Conservation (phyloP, 2,888 invertebrate species). For the Platycnemis pennipes region DNA sequence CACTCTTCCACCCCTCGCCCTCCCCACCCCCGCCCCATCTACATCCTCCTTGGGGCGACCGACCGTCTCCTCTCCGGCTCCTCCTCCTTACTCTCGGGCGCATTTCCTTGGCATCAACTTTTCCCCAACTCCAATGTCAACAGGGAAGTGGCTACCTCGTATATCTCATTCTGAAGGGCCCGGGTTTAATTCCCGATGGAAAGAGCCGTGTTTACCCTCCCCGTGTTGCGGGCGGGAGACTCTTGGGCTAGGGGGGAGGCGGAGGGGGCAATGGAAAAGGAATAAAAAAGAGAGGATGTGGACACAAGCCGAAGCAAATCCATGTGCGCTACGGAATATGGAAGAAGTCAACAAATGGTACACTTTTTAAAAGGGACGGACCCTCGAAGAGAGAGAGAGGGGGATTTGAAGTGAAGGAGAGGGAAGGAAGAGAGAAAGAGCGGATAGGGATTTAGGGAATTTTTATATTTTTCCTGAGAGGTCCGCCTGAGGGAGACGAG, state of each 20-base stretch:
- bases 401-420: too few relatives aligned
- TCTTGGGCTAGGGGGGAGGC: not conserved
- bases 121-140: conserved; percentile 62
- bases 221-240: conserved; percentile 29
- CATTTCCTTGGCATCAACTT: conserved; percentile 65
- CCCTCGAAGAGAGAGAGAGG: conserved; percentile 12
- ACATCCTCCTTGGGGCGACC: not conserved
- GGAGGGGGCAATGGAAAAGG: not conserved
- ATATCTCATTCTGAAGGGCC: conserved; percentile 67
- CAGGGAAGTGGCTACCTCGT: conserved; percentile 67
- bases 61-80: not conserved
- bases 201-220: conserved; percentile 62
- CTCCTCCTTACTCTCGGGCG: conserved; percentile 23
- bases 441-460: too few relatives aligned
- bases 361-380: conserved; percentile 59
- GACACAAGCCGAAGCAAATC: conserved; percentile 58
- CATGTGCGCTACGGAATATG: conserved; percentile 60
- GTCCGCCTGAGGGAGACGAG: not conserved
- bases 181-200: conserved; percentile 67
- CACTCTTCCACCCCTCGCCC: not conserved
- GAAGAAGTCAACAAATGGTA: conserved; percentile 64
- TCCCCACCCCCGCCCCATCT: not conserved
- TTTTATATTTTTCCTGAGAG: not conserved
- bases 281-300: conserved; percentile 41
- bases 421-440: too few relatives aligned